A percentile compares a stretch with the other conserved stretches of the same genome.
These are phyloP conservation scores for Notiomystis cincta DNA, from an alignment of 2,113 vertebrate species.

Conservation along the genomic window DNA sequence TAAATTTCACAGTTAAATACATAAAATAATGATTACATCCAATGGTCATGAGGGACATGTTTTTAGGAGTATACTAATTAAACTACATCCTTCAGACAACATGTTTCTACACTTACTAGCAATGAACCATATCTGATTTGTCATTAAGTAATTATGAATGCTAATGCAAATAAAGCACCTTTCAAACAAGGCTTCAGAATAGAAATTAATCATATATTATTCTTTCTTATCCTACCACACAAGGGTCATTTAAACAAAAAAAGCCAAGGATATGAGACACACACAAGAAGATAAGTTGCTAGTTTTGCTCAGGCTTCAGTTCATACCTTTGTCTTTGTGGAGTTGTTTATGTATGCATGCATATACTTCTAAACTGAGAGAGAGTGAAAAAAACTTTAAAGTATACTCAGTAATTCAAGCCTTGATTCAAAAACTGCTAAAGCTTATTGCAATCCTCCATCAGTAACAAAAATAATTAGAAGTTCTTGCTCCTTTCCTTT, in stretches of 20 bases:
- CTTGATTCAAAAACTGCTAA: not conserved
- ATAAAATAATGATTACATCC: conserved; percentile 84
- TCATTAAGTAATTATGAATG: conserved; percentile 98
- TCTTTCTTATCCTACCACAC: conserved; percentile 62
- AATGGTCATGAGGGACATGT: conserved; percentile 83
- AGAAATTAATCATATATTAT: conserved; percentile 76
- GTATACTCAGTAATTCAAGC: not conserved
- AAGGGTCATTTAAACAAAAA: conserved; percentile 73
- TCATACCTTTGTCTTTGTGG: not conserved
- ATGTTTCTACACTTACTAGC: conserved; percentile 85
- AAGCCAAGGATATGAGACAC: not conserved
- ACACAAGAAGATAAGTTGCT: not conserved
- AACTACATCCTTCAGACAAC: conserved; percentile 86
- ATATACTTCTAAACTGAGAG: not conserved
- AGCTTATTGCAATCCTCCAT: not conserved
- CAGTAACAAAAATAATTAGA: not conserved
- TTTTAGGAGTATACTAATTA: conserved; percentile 92
- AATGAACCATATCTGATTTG: conserved; percentile 97
- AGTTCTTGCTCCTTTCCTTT: not conserved
- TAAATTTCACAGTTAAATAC: conserved; percentile 86
- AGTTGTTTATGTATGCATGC: not conserved
- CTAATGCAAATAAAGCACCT: conserved; percentile 95
- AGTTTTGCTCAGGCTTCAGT: not conserved
- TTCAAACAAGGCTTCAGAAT: conserved; percentile 78
- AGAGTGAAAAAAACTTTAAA: not conserved